Conservation (phyloP, 2,113 vertebrate species). For the Aspidoscelis tigris region DNA sequence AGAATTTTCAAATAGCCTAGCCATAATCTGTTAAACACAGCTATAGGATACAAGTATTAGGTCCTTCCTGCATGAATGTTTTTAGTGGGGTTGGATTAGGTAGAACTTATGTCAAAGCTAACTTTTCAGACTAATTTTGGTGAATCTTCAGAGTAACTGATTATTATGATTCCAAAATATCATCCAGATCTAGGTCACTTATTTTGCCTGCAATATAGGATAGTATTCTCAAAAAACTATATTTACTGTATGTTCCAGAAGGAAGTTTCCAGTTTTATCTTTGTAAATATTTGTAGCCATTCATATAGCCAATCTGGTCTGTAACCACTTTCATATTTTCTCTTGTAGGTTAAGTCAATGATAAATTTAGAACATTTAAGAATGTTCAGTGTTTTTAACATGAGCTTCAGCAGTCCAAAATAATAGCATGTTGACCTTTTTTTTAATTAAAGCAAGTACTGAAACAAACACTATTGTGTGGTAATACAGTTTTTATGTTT, state of each 20-base stretch:
- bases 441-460: conserved; percentile 9
- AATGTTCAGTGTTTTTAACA: conserved; percentile 1
- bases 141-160: not conserved
- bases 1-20: not conserved
- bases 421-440: not conserved
- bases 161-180: not conserved
- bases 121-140: not conserved
- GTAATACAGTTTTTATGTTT: conserved; percentile 28
- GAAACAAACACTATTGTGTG: not conserved
- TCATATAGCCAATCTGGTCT: not conserved
- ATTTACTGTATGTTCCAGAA: not conserved
- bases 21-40: not conserved
- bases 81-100: not conserved
- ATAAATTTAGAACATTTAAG: not conserved
- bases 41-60: not conserved
- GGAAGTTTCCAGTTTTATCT: not conserved
- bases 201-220: too few species aligned
- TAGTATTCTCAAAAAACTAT: not conserved
- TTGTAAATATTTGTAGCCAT: not conserved
- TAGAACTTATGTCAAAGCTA: not conserved
- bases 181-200: not conserved
- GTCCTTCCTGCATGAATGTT: not conserved
- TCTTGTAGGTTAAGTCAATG: not conserved
- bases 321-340: not conserved
- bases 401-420: not conserved